Conservation (phyloP, 2,797 vertebrate species). For the Perodicticus potto region DNA sequence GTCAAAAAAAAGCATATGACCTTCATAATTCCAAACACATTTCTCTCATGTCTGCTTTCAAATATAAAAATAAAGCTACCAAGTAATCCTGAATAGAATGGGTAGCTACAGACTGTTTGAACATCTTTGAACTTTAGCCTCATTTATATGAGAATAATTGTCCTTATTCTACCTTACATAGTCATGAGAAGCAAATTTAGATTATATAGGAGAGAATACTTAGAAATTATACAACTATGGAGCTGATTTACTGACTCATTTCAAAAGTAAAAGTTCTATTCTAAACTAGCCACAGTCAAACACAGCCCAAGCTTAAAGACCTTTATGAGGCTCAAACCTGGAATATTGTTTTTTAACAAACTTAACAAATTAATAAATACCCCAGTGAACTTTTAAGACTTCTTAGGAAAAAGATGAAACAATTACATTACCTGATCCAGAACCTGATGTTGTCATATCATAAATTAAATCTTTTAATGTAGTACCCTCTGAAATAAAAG, state of each 20-base stretch:
- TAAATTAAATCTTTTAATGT: slow-evolving; percentile 99
- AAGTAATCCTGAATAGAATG: neutral
- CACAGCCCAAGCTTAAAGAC: neutral
- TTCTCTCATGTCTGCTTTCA: slow-evolving; percentile 20
- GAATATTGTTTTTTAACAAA: slow-evolving; percentile 41
- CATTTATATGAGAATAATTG: neutral
- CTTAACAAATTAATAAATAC: slow-evolving; percentile 50
- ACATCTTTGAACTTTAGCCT: neutral
- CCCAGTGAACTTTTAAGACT: slow-evolving; percentile 23
- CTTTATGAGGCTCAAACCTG: neutral
- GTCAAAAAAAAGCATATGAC: slow-evolving; percentile 59
- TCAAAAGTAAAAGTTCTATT: slow-evolving; percentile 31
- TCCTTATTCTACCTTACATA: neutral
- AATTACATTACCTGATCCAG: slow-evolving; percentile 94
- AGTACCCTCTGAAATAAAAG: slow-evolving; percentile 97
- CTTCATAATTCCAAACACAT: slow-evolving; percentile 31
- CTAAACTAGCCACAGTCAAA: slow-evolving; percentile 15
- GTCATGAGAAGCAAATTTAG: slow-evolving; percentile 6
- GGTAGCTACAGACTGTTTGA: neutral
- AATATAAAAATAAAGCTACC: slow-evolving; percentile 39
- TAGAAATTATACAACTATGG: neutral
- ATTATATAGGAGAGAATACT: slow-evolving; percentile 9
- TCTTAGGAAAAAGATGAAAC: slow-evolving; percentile 60
- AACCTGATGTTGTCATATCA: slow-evolving; percentile 99
- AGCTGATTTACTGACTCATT: slow-evolving; percentile 19